phyloP scores from a whole-genome alignment of 2,797 vertebrate genomes.

The Sphenopsis melanotis region DNA sequence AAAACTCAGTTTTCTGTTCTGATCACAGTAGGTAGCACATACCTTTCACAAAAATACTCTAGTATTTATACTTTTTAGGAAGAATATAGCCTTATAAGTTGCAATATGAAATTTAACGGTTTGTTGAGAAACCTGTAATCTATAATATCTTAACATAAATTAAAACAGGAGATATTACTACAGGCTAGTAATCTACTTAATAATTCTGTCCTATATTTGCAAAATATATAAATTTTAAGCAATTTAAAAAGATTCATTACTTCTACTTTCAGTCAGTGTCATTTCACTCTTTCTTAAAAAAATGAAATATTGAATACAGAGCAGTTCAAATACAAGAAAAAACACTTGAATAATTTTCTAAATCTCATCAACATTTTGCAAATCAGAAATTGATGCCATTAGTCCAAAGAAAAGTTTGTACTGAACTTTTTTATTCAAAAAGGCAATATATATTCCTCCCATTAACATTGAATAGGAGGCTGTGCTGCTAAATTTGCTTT shows the following conservation, averaged over 20 bases:
- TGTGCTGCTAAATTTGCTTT: not conserved
- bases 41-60: not conserved
- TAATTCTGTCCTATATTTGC: not conserved
- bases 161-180: not conserved
- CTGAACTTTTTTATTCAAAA: not conserved
- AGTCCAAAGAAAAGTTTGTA: not conserved
- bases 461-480: not conserved
- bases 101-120: not conserved
- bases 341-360: not conserved
- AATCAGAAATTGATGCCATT: not conserved
- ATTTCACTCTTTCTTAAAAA: not conserved
- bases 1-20: not conserved
- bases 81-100: accelerated
- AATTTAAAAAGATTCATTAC: not conserved
- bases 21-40: not conserved
- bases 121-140: not conserved
- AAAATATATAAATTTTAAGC: not conserved
- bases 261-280: not conserved
- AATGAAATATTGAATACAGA: not conserved
- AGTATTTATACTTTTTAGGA: not conserved
- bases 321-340: not conserved
- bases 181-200: not conserved
- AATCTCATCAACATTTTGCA: not conserved
- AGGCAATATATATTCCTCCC: not conserved
- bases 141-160: not conserved